These are phyloP conservation scores for Dendrolimus kikuchii DNA, from an alignment of 1,140 invertebrate genomes.

Conservation along the genomic window DNA sequence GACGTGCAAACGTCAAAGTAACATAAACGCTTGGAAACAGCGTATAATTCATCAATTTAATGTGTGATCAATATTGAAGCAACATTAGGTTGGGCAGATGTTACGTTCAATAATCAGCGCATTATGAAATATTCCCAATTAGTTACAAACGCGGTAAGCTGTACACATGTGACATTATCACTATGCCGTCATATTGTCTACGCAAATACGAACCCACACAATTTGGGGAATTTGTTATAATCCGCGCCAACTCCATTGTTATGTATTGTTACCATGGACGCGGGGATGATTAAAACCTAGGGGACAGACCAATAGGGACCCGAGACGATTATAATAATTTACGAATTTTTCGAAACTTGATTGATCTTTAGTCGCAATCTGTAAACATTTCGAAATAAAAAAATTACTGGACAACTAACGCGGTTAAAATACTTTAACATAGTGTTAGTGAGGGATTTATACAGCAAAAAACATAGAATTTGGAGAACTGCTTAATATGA, in stretches of 20 bases:
- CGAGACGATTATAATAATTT: slow-evolving; percentile 36
- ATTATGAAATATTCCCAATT: slow-evolving; percentile 67
- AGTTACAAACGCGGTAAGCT: slow-evolving; percentile 64
- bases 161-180: slow-evolving; percentile 66
- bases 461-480: too few species aligned
- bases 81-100: slow-evolving; percentile 45
- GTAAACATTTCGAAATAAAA: too few species aligned
- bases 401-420: too few species aligned
- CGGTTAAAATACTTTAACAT: too few species aligned
- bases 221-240: slow-evolving; percentile 68
- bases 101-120: slow-evolving; percentile 49
- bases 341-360: slow-evolving; percentile 29
- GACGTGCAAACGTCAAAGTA: too few species aligned
- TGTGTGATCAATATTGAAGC: background rate
- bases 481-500: too few species aligned
- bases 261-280: slow-evolving; percentile 37
- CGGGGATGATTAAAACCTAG: slow-evolving; percentile 32
- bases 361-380: slow-evolving; percentile 28
- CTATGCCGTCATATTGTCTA: slow-evolving; percentile 67
- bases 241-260: slow-evolving; percentile 58
- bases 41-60: too few species aligned
- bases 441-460: too few species aligned
- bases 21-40: too few species aligned
- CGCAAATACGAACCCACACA: slow-evolving; percentile 65
- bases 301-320: slow-evolving; percentile 26